phyloP scores from a whole-genome alignment of 64 coral and sea anemone species.

The Catalaphyllia jardinei region DNA sequence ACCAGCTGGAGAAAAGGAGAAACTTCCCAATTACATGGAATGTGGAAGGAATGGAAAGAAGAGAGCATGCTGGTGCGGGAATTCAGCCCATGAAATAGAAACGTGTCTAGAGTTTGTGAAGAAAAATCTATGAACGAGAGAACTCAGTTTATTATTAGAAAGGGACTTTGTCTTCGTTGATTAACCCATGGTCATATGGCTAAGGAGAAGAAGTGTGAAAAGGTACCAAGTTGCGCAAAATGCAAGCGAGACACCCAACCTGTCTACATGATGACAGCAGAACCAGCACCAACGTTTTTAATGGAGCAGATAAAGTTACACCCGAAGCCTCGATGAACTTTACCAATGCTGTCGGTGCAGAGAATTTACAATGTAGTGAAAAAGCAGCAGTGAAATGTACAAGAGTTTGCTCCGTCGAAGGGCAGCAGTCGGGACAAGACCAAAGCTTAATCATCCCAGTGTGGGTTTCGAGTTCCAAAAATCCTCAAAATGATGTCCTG shows the following conservation, averaged over 20 bases:
- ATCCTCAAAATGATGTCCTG: not conserved
- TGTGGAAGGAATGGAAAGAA: slow-evolving; percentile 11
- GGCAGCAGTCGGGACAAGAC: too few species aligned
- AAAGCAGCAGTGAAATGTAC: slow-evolving; percentile 25
- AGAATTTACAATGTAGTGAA: not conserved
- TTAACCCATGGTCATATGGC: slow-evolving; percentile 68
- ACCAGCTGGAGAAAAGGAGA: not conserved
- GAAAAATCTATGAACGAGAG: not conserved
- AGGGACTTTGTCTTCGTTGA: too few species aligned
- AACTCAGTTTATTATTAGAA: slow-evolving; percentile 1
- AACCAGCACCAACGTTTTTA: not conserved
- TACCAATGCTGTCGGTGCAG: not conserved
- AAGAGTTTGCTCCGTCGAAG: slow-evolving; percentile 9
- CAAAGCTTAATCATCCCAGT: too few species aligned
- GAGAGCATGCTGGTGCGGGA: not conserved
- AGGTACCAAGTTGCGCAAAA: not conserved
- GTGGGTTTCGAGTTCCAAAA: too few species aligned
- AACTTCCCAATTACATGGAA: not conserved
- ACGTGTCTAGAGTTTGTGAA: slow-evolving; percentile 21
- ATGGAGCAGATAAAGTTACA: not conserved
- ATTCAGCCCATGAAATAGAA: slow-evolving; percentile 3
- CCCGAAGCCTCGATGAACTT: not conserved
- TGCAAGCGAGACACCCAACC: slow-evolving; percentile 36
- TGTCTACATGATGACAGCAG: slow-evolving; percentile 34
- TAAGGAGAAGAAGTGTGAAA: slow-evolving; percentile 46